A percentile compares a stretch with the other conserved stretches of the same genome.
Conservation (phyloP, 2,113 vertebrate species). For the Chionomys nivalis region DNA sequence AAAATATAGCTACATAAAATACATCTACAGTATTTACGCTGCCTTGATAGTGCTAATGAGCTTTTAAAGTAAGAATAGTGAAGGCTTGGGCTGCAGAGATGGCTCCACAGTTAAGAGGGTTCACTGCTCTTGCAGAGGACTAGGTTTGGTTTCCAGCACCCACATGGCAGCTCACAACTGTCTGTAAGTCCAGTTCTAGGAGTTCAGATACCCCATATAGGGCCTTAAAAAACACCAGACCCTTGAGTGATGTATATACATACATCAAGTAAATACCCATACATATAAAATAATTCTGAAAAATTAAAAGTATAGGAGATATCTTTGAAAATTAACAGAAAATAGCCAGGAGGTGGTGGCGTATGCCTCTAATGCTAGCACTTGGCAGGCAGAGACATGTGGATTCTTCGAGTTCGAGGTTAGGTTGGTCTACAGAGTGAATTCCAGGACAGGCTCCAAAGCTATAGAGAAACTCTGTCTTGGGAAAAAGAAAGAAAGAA, state of each 20-base stretch:
- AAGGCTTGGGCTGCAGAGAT: neutral
- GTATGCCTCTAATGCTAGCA: too few species aligned
- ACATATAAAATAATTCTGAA: neutral
- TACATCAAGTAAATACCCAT: neutral
- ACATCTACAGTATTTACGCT: neutral
- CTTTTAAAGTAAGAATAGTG: slow-evolving; percentile 20
- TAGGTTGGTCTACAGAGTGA: too few species aligned
- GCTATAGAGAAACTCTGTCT: too few species aligned
- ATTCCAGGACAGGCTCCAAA: too few species aligned
- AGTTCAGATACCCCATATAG: neutral
- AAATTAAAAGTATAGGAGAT: neutral
- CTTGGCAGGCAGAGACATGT: too few species aligned
- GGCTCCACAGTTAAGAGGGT: neutral
- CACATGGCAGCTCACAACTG: neutral
- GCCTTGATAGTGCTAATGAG: neutral
- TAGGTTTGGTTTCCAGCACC: neutral
- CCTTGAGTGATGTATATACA: neutral
- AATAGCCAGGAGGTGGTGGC: neutral
- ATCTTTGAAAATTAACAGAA: slow-evolving; percentile 49
- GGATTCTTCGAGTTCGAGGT: too few species aligned
- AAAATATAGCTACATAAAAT: slow-evolving; percentile 33
- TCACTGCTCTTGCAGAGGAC: neutral
- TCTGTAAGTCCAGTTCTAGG: neutral
- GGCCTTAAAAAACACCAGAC: neutral
- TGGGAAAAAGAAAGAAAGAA: too few species aligned